Percentiles rank a stretch among this genome's conserved stretches.
phyloP scores from a whole-genome alignment of 2,888 invertebrate species.

The Gymnosoma rotundatum region DNA sequence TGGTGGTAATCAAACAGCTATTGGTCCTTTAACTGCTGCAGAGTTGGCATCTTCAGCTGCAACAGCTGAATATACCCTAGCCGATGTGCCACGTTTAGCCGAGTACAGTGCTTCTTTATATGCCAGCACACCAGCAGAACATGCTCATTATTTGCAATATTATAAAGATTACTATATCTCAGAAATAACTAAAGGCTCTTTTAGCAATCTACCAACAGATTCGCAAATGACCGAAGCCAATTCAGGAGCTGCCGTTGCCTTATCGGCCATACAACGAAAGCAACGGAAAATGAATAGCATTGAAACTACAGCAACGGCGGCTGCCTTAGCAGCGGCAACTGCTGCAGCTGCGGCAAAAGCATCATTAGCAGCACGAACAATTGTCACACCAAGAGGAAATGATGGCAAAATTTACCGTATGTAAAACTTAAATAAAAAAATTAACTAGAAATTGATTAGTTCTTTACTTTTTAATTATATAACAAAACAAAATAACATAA shows the following conservation, averaged over 20 bases:
- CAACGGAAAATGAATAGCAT: constrained; percentile 80
- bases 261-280: constrained; percentile 88
- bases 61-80: constrained; percentile 83
- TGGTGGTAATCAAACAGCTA: constrained; percentile 10
- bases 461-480: neutral
- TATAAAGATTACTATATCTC: constrained; percentile 88
- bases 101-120: constrained; percentile 90
- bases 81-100: constrained; percentile 88
- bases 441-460: no score
- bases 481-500: neutral
- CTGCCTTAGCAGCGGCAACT: constrained; percentile 78
- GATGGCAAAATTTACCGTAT: constrained; percentile 81
- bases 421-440: constrained; percentile 62
- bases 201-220: constrained; percentile 75
- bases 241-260: constrained; percentile 94
- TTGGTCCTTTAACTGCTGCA: constrained; percentile 69
- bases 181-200: constrained; percentile 80
- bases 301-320: constrained; percentile 79
- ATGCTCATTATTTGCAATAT: constrained; percentile 87
- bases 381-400: constrained; percentile 78
- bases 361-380: constrained; percentile 30
- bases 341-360: constrained; percentile 77
- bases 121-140: constrained; percentile 88
- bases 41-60: constrained; percentile 63
- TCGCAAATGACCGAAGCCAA: constrained; percentile 84